Conservation (phyloP, 2,888 invertebrate species). For the Dusona sp. region DNA sequence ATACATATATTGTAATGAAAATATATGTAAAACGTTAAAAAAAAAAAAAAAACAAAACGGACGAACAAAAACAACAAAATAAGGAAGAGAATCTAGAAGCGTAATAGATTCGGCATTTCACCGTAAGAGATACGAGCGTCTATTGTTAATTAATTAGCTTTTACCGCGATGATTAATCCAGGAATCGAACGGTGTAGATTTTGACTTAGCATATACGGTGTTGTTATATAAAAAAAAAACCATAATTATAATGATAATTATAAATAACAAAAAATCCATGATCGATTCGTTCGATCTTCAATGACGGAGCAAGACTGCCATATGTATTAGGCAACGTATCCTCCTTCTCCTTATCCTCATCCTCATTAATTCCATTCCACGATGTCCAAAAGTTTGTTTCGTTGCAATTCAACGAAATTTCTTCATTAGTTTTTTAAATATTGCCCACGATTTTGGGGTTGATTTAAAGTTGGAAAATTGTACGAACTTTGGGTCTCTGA, state of each 20-base stretch:
- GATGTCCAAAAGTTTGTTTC: not conserved
- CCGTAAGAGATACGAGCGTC: slow-evolving; percentile 4
- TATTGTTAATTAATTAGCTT: slow-evolving; percentile 34
- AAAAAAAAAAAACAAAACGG: not conserved
- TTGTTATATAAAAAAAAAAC: slow-evolving; percentile 38
- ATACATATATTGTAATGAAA: slow-evolving; percentile 20
- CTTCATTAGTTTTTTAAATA: not conserved
- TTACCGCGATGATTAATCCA: slow-evolving; percentile 37
- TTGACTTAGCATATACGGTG: slow-evolving; percentile 46
- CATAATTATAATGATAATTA: slow-evolving; percentile 6
- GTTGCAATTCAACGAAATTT: slow-evolving; percentile 8
- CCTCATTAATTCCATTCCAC: slow-evolving; percentile 4
- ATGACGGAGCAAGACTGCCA: slow-evolving; percentile 70
- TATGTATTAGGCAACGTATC: slow-evolving; percentile 59
- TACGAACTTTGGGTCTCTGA: not conserved
- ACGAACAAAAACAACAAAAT: not conserved
- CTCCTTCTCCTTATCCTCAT: slow-evolving; percentile 14
- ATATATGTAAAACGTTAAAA: slow-evolving; percentile 1
- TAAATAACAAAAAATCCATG: slow-evolving; percentile 35
- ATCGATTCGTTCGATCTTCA: slow-evolving; percentile 54
- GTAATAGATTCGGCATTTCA: slow-evolving; percentile 10
- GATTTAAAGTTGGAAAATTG: not conserved
- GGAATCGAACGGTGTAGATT: slow-evolving; percentile 45
- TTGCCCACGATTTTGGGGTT: not conserved
- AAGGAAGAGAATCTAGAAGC: slow-evolving; percentile 7